A percentile compares a stretch with the other conserved stretches of the same genome.
These are phyloP conservation scores for Isurus oxyrinchus DNA, from an alignment of 2,113 vertebrate genomes.

Conservation along the genomic window DNA sequence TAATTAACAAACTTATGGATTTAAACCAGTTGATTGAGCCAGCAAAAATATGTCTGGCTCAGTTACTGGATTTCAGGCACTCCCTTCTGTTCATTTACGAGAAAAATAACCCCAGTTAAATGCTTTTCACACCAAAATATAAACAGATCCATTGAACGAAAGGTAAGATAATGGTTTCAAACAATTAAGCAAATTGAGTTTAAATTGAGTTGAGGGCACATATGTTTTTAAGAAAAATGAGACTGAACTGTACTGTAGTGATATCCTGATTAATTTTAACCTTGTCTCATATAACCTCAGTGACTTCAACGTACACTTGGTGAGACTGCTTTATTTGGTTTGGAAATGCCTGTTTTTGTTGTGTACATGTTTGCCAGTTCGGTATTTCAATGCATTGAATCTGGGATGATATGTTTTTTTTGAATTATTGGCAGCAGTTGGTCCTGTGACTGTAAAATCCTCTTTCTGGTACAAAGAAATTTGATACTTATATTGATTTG, in stretches of 20 bases:
- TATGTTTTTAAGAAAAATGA: background rate
- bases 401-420: background rate
- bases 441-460: background rate
- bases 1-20: background rate
- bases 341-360: background rate
- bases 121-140: background rate
- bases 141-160: background rate
- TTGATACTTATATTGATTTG: background rate
- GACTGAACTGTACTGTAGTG: background rate
- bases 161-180: background rate
- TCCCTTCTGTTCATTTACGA: background rate
- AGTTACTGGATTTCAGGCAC: background rate
- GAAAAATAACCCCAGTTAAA: background rate
- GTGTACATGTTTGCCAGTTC: background rate
- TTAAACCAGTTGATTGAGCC: background rate
- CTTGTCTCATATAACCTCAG: background rate
- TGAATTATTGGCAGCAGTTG: background rate
- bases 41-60: background rate
- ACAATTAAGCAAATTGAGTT: background rate
- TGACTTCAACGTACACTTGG: background rate
- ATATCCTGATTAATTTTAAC: background rate
- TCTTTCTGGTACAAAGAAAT: background rate
- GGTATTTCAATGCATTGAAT: background rate
- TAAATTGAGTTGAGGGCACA: background rate
- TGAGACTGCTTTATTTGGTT: background rate